These are phyloP conservation scores for Siderastrea radians DNA, from an alignment of 92 coral and sea anemone species.

Conservation along the genomic window DNA sequence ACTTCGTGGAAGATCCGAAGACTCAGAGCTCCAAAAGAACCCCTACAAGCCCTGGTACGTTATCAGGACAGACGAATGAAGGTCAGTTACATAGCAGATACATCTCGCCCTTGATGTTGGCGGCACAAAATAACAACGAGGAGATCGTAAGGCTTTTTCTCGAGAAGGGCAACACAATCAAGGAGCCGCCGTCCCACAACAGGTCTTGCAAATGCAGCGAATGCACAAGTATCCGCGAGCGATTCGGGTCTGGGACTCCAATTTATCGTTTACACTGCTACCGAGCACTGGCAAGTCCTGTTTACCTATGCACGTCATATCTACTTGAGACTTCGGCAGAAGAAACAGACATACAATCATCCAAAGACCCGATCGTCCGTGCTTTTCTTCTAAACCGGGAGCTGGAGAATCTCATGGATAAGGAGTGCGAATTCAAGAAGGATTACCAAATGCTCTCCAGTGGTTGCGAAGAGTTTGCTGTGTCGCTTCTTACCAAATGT, in stretches of 20 bases:
- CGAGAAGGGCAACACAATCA: slow-evolving; percentile 56
- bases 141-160: slow-evolving; percentile 78
- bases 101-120: slow-evolving; percentile 78
- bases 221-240: slow-evolving; percentile 57
- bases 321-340: slow-evolving; percentile 38
- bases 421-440: slow-evolving; percentile 80
- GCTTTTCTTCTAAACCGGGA: slow-evolving; percentile 83
- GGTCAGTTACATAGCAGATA: slow-evolving; percentile 25
- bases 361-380: slow-evolving; percentile 83
- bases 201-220: slow-evolving; percentile 54
- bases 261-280: slow-evolving; percentile 75
- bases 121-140: slow-evolving; percentile 76
- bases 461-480: slow-evolving; percentile 85
- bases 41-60: neutral
- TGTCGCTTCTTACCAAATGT: slow-evolving; percentile 83
- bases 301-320: slow-evolving; percentile 70
- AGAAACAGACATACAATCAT: neutral
- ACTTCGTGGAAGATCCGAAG: slow-evolving; percentile 42
- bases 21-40: neutral
- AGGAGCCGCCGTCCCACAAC: slow-evolving; percentile 52
- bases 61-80: neutral
- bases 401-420: slow-evolving; percentile 66
- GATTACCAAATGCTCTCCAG: slow-evolving; percentile 80
- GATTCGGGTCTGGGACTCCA: slow-evolving; percentile 62
- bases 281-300: slow-evolving; percentile 87